Evolutionary conservation across 2,113 vertebrate genomes (phyloP), one percentile per base, ranked within the genome.

Genomic region (Tringa solitaria): DNA sequence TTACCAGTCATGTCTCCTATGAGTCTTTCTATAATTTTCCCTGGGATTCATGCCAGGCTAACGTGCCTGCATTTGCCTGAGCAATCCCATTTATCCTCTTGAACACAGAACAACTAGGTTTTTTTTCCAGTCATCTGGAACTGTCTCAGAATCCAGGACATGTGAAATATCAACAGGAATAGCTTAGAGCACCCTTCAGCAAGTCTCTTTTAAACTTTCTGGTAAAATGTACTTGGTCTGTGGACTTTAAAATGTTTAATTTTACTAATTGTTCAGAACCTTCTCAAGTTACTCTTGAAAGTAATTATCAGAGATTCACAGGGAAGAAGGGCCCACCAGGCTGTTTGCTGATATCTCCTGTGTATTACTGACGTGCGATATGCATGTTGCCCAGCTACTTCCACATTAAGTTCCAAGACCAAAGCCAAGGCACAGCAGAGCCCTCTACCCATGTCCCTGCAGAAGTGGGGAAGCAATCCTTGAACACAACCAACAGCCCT

Each of bases 401-500:
- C 64, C 27, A 22, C 32, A 30, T 37, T 16, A 43, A n/a, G 6
- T 59, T 51, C 28, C 37, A 54, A 80, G 74, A 43, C 28, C 50
- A 45, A 33, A 79, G 18, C 26, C 59, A 48, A 74, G 51, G 35
- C 32, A 80, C 0, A 3, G 18, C 18, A 64, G 43, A 69, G 33
- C 16, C 8, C 26, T 21, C 10, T 67, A n/a, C 8, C 15, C 6
- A 3, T 45, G 35, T 4, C 20, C 43, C 70, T 28, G 4, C 27
- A 35, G 24, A 17, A 74, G 19, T 2, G 5, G 32, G 12, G 20
- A 74, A 61, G 27, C 1, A 3, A 59, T 41, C 28, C 9, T 17
- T 32, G 46, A 32, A n/a, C 5, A 32, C 10, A 61, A 48, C 6
- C 0, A 0, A 33, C 32, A 81, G 35, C 32, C n/a, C 51, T 59